phyloP scores from a whole-genome alignment of 2,888 invertebrate genomes.

The Andrena hattorfiana region DNA sequence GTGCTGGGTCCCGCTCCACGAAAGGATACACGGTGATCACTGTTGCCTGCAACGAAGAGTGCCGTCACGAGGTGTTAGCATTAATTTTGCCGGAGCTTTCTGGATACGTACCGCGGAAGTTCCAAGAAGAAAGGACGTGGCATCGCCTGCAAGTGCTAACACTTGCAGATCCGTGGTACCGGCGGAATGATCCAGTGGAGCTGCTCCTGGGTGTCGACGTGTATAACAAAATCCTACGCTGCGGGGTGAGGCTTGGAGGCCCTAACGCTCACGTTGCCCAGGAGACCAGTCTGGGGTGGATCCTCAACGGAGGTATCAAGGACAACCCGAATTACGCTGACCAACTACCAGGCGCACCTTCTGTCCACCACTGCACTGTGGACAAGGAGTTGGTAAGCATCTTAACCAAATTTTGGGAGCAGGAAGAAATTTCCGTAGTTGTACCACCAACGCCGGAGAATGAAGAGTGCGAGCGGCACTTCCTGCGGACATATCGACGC shows the following conservation, averaged over 20 bases:
- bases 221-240: not conserved
- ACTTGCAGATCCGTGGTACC: not conserved
- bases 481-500: not conserved
- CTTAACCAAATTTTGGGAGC: slow-evolving; percentile 6
- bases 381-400: not conserved
- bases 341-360: too few relatives aligned
- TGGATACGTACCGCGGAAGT: not conserved
- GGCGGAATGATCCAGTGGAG: not conserved
- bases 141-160: too few relatives aligned
- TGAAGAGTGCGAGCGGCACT: slow-evolving; percentile 5
- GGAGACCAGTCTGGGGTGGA: not conserved
- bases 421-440: not conserved
- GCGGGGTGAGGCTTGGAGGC: not conserved
- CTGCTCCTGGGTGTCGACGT: not conserved
- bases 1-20: not conserved
- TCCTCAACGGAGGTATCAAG: not conserved
- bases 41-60: not conserved
- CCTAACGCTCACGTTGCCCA: not conserved
- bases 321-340: too few relatives aligned
- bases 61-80: too few relatives aligned
- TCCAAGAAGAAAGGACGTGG: not conserved
- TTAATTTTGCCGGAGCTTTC: not conserved
- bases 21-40: rapidly evolving
- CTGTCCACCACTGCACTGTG: not conserved
- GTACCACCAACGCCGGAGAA: not conserved